A percentile compares a stretch with the other conserved stretches of the same genome.
Conservation (phyloP, 2,888 invertebrate species). For the Andrena chrysosceles region DNA sequence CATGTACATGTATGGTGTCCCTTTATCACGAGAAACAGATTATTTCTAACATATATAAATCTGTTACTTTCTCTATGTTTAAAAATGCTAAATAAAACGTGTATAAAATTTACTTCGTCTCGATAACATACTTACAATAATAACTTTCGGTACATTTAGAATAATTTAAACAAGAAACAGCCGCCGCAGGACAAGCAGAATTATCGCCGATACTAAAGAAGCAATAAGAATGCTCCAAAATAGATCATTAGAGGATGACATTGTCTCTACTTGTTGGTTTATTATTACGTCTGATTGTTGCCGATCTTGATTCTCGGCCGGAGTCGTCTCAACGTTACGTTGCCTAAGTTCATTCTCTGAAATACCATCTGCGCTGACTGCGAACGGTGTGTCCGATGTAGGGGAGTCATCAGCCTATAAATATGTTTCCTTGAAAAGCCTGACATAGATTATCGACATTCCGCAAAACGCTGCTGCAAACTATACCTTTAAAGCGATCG, state of each 20-base stretch:
- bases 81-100: constrained; percentile 74
- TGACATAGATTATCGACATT: background rate
- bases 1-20: constrained; percentile 52
- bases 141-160: constrained; percentile 57
- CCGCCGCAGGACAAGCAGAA: constrained; percentile 85
- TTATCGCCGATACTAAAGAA: constrained; percentile 85
- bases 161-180: constrained; percentile 84
- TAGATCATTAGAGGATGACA: constrained; percentile 85
- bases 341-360: constrained; percentile 76
- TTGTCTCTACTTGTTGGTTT: constrained; percentile 78
- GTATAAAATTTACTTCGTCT: constrained; percentile 76
- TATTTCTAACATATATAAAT: constrained; percentile 54
- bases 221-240: constrained; percentile 86
- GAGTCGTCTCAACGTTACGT: constrained; percentile 71
- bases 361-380: constrained; percentile 56
- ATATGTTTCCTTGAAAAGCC: constrained; percentile 1
- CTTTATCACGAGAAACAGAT: constrained; percentile 39
- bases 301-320: constrained; percentile 69
- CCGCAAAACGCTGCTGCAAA: background rate
- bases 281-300: constrained; percentile 81
- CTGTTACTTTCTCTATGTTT: constrained; percentile 53
- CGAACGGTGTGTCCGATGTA: constrained; percentile 68
- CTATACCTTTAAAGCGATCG: constrained; percentile 86
- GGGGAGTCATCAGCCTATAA: constrained; percentile 78
- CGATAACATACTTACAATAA: constrained; percentile 68